phyloP scores from a whole-genome alignment of 2,113 vertebrate species.

The Lepidothrix coronata region DNA sequence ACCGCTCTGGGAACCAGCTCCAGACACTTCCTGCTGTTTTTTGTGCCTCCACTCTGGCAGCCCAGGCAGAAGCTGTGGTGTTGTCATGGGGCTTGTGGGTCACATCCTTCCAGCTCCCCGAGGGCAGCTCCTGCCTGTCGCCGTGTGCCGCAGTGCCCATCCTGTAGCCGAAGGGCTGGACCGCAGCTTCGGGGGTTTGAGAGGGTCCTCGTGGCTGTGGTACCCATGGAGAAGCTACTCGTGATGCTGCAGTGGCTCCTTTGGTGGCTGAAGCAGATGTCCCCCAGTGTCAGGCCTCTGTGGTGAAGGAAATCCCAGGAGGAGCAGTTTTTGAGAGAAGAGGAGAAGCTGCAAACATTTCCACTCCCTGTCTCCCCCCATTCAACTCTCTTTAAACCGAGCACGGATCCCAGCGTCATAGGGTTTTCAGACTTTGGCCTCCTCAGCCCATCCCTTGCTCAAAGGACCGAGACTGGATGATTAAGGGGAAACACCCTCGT shows the following conservation, averaged over 20 bases:
- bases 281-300: not conserved
- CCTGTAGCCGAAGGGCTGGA: rapidly evolving
- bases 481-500: slow-evolving; percentile 3
- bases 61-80: not conserved
- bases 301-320: not conserved
- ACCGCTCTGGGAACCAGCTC: not conserved
- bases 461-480: not conserved
- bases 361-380: not conserved
- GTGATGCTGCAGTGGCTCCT: not conserved
- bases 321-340: not conserved
- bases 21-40: not conserved
- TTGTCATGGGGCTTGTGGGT: not conserved
- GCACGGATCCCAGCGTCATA: not conserved
- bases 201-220: not conserved
- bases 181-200: not conserved
- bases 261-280: not conserved
- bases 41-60: not conserved
- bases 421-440: slow-evolving; percentile 8
- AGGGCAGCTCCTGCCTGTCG: not conserved
- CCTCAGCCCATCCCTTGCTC: not conserved
- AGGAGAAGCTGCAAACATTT: not conserved
- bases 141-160: rapidly evolving
- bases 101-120: rapidly evolving
- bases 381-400: not conserved
- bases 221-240: rapidly evolving